These are phyloP conservation scores for Brachyistius frenatus DNA, from an alignment of 2,113 vertebrate genomes.

Conservation along the genomic window DNA sequence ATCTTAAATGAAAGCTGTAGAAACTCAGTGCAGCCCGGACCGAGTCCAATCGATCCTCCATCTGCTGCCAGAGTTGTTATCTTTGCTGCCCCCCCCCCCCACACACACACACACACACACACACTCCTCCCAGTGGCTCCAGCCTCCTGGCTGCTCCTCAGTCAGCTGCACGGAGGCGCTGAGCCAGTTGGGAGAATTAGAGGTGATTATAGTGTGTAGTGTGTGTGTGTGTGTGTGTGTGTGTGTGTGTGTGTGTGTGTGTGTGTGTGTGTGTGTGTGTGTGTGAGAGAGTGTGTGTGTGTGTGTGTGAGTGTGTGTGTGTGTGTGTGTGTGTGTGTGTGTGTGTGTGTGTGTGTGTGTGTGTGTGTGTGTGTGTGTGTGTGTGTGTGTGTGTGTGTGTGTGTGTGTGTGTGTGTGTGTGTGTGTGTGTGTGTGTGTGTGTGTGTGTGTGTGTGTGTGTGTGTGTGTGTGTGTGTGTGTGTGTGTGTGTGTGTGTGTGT, in stretches of 20 bases:
- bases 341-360: constrained; percentile 7
- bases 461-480: constrained; percentile 12
- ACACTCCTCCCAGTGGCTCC: constrained; percentile 40
- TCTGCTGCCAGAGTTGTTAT: constrained; percentile 11
- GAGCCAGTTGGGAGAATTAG: constrained; percentile 64
- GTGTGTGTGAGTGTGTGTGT: constrained; percentile 7
- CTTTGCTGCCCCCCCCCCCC: background rate
- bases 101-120: too few relatives aligned
- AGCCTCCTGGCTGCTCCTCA: constrained; percentile 22
- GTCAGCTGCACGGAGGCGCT: constrained; percentile 38
- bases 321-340: constrained; percentile 7
- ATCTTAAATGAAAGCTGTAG: background rate
- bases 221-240: constrained; percentile 7
- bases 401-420: constrained; percentile 7
- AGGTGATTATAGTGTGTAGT: constrained; percentile 63
- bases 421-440: constrained; percentile 11
- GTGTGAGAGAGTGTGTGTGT: constrained; percentile 16
- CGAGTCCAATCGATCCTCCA: background rate
- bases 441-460: constrained; percentile 1
- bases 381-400: constrained; percentile 10
- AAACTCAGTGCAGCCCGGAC: background rate
- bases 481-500: constrained; percentile 11
- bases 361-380: constrained; percentile 5
- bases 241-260: constrained; percentile 6
- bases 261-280: constrained; percentile 2